Evolutionary conservation across 1,140 invertebrate species (phyloP).

Genomic region (Pygmarrhopalites habei): DNA sequence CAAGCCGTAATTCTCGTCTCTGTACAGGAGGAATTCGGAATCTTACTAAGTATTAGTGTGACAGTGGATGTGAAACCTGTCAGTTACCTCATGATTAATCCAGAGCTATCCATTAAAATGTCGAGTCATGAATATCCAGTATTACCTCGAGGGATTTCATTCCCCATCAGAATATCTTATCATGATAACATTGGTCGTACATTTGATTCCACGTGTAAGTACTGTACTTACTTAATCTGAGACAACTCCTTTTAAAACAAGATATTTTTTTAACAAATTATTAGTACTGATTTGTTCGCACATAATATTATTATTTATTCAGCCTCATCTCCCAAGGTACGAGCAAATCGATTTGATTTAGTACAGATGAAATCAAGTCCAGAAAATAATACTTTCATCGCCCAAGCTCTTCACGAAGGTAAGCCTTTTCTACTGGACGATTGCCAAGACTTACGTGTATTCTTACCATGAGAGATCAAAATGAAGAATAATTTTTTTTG

Average conservation of each 20-base stretch:
- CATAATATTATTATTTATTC: too few relatives aligned
- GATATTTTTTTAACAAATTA: too few relatives aligned
- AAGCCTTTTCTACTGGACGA: too few relatives aligned
- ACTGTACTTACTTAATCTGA: too few relatives aligned
- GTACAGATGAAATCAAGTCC: conserved; percentile 43
- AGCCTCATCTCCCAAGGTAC: conserved; percentile 43
- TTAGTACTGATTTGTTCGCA: too few relatives aligned
- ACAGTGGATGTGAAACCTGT: conserved; percentile 47
- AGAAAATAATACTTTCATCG: conserved; percentile 43
- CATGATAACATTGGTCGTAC: conserved; percentile 48
- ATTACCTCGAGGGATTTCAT: conserved; percentile 46
- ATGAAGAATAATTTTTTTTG: too few relatives aligned
- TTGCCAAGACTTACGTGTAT: too few relatives aligned
- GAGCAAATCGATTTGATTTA: conserved; percentile 47
- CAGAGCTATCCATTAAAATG: conserved; percentile 39
- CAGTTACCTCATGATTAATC: conserved; percentile 47
- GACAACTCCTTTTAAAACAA: too few relatives aligned
- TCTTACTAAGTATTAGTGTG: conserved; percentile 48
- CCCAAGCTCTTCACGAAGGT: conserved; percentile 18
- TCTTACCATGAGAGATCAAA: too few relatives aligned
- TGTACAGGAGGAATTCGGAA: conserved; percentile 52
- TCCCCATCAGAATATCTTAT: conserved; percentile 45
- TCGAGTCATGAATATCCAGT: conserved; percentile 39
- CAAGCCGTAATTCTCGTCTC: conserved; percentile 55
- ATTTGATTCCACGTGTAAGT: conserved; percentile 47